Percentiles rank a stretch among this genome's conserved stretches.
phyloP scores from a whole-genome alignment of 2,113 vertebrate genomes.

The Eudyptes chrysolophus region DNA sequence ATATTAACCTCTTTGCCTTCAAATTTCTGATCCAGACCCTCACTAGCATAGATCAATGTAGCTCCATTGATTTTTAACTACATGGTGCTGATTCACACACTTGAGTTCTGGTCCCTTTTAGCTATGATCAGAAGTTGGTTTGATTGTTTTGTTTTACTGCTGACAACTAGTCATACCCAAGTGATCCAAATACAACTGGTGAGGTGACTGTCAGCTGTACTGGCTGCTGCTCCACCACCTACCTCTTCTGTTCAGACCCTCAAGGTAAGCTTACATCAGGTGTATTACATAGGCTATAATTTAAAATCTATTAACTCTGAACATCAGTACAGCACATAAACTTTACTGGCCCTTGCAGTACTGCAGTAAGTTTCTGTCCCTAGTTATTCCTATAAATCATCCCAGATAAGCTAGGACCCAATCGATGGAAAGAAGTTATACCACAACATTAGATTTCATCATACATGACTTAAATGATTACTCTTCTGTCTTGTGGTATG shows the following conservation, averaged over 20 bases:
- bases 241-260: background rate
- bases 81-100: background rate
- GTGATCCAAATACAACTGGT: background rate
- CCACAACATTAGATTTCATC: constrained; percentile 72
- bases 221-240: background rate
- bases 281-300: constrained; percentile 5
- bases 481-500: constrained; percentile 66
- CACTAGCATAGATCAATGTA: background rate
- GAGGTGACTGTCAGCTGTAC: background rate
- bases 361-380: constrained; percentile 15
- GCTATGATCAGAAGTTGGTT: background rate
- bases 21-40: background rate
- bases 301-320: constrained; percentile 62
- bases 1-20: background rate
- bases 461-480: constrained; percentile 63
- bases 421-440: constrained; percentile 76
- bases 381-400: constrained; percentile 71
- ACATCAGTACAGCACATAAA: constrained; percentile 49
- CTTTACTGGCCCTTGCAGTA: constrained; percentile 17
- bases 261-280: background rate
- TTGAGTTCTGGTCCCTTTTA: too few relatives aligned
- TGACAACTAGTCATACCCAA: background rate
- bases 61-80: background rate
- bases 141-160: background rate
- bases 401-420: constrained; percentile 11